Evolutionary conservation across 2,888 invertebrate species (phyloP).

Genomic region (Campopleginae sp.): DNA sequence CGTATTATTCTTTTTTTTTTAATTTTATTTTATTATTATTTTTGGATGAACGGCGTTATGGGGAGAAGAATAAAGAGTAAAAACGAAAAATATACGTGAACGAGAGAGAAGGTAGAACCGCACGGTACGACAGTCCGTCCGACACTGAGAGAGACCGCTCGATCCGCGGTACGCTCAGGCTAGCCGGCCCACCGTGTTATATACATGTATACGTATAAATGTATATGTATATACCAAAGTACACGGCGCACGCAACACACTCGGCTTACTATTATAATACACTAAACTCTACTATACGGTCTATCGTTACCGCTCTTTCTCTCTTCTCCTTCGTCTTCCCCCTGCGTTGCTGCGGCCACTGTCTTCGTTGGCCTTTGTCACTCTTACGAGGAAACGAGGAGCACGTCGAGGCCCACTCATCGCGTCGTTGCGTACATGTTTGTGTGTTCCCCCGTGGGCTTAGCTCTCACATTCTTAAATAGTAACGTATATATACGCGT

Average conservation of each 20-base stretch:
- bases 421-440: constrained; percentile 37
- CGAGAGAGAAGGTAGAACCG: constrained; percentile 61
- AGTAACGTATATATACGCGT: constrained; percentile 28
- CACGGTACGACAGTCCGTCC: constrained; percentile 75
- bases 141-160: constrained; percentile 80
- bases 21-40: not conserved
- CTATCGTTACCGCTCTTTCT: constrained; percentile 25
- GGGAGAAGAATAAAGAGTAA: not conserved
- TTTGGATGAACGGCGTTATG: not conserved
- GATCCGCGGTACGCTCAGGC: constrained; percentile 76
- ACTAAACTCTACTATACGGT: constrained; percentile 34
- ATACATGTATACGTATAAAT: constrained; percentile 52
- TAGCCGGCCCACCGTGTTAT: constrained; percentile 67
- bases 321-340: constrained; percentile 23
- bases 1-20: not conserved
- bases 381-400: constrained; percentile 38
- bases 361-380: constrained; percentile 13
- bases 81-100: constrained; percentile 23
- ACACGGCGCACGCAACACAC: constrained; percentile 64
- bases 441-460: constrained; percentile 60
- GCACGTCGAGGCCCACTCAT: constrained; percentile 38
- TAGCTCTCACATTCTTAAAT: constrained; percentile 62
- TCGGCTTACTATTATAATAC: constrained; percentile 46
- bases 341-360: constrained; percentile 59
- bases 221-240: constrained; percentile 53